phyloP scores from a whole-genome alignment of 2,113 vertebrate genomes.

The Melanostigma gelatinosum region DNA sequence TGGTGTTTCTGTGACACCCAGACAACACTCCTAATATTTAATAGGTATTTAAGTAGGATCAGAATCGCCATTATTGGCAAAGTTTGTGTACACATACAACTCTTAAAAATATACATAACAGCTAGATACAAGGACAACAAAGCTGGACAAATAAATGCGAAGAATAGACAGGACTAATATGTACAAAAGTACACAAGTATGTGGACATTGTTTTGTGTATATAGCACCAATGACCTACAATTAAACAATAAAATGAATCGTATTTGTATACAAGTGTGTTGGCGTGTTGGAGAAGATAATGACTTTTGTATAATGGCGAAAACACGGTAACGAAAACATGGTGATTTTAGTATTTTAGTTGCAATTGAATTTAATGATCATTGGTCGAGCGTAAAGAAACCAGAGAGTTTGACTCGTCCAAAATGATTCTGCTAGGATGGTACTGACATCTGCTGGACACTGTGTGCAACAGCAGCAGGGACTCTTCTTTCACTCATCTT shows the following conservation, averaged over 20 bases:
- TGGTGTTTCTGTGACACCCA: not conserved
- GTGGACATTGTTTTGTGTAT: no score
- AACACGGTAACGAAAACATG: not conserved
- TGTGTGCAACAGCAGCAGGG: constrained; percentile 23
- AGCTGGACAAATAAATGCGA: no score
- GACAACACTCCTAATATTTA: not conserved
- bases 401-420: not conserved
- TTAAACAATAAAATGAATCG: no score
- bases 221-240: no score
- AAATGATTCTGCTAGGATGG: not conserved
- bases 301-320: not conserved
- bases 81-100: not conserved
- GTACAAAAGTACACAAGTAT: no score
- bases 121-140: not conserved
- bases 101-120: not conserved
- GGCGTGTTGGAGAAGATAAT: not conserved
- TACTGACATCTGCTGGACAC: constrained; percentile 71
- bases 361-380: not conserved
- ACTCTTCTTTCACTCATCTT: not conserved
- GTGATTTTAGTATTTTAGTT: not conserved
- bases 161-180: no score
- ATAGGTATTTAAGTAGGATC: not conserved
- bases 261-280: no score
- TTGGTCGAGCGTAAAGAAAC: not conserved
- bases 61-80: no score